Evolutionary conservation across 2,888 invertebrate species (phyloP), one percentile per base, ranked within the genome.

Genomic region (Temnothorax unifasciatus): DNA sequence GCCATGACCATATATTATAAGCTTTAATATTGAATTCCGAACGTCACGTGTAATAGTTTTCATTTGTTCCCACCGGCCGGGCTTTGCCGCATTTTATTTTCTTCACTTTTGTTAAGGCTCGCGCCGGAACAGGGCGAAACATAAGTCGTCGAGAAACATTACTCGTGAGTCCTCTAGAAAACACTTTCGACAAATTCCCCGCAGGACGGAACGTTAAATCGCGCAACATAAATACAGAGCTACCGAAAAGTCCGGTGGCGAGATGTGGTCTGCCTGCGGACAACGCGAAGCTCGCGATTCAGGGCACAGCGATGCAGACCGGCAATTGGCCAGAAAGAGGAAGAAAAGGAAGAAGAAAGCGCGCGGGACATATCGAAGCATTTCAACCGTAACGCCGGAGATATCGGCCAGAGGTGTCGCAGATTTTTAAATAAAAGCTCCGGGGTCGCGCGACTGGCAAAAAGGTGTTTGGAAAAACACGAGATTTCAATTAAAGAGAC

Each of bases 401-500:
- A 92, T 93, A 93, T 93, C 93, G 59, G 13, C 38, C 91, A 76
- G 82, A 93, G 91, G 90, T 92, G 93, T 92, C 91, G 91, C 89
- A 86, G 87, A 85, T 90, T 92, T 68, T 93, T 90, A 92, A 92
- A 91, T 91, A 90, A 91, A 92, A 92, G 90, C 90, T 91, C 29
- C 52, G 90, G 88, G 81, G 81, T 87, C 88, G 87, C 83, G 75
- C 91, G 89, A 82, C 82, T 86, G 88, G 85, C 84, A 85, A 87
- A 86, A 90, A 84, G 85, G 69, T 68, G 90, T 86, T 86, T 76
- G 91, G 92, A 92, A 95, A 95, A 95, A 96, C 96, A 96, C 95
- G 96, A 96, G 95, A 96, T 96, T 96, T 96, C 96, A 96, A 96
- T 96, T 96, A 96, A 96, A 96, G 95, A 95, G 95, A 96, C 96